phyloP scores from a whole-genome alignment of 2,113 vertebrate genomes.

The Phalacrocorax brasilianus region DNA sequence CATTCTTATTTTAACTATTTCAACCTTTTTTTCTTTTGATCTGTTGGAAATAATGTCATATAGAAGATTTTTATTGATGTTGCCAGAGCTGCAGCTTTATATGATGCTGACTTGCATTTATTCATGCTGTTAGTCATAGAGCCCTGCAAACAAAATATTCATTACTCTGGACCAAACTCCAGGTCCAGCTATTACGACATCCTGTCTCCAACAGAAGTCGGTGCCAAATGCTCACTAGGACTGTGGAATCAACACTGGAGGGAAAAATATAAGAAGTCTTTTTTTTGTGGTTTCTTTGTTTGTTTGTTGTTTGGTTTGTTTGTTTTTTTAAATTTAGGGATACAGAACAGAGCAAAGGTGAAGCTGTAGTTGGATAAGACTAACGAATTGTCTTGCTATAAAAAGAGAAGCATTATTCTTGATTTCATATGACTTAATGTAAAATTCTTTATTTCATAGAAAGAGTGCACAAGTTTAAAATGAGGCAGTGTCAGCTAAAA shows the following conservation, averaged over 20 bases:
- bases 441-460: background rate
- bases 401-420: background rate
- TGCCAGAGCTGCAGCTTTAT: background rate
- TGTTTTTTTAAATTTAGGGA: background rate
- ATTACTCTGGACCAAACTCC: background rate
- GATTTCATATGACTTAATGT: background rate
- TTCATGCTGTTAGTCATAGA: background rate
- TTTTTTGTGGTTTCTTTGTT: no score
- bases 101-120: background rate
- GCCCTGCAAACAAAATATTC: background rate
- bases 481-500: background rate
- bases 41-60: background rate
- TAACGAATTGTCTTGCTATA: background rate
- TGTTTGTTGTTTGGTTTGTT: no score
- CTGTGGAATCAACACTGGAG: background rate
- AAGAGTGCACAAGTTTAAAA: background rate
- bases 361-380: background rate
- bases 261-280: background rate
- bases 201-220: background rate
- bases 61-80: background rate
- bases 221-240: background rate
- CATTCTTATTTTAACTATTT: background rate
- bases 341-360: background rate
- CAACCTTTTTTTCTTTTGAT: background rate
- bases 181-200: background rate